Evolutionary conservation across 1,140 invertebrate genomes (phyloP).

Genomic region (Drosophila neocordata): DNA sequence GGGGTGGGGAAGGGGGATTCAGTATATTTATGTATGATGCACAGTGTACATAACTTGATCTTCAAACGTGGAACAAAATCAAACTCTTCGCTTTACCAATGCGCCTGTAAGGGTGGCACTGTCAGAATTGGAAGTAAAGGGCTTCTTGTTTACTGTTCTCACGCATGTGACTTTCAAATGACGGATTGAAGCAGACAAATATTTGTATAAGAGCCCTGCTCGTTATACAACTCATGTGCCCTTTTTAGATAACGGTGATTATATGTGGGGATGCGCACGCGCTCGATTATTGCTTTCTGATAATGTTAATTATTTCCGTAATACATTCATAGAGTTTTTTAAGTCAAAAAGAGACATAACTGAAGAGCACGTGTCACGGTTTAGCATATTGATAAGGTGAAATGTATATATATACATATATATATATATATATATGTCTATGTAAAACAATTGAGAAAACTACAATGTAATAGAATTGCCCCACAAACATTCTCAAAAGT

Average conservation of each 20-base stretch:
- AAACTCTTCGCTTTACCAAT: conserved; percentile 37
- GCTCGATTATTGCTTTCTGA: conserved; percentile 60
- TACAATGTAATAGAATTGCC: neutral
- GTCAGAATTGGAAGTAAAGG: conserved; percentile 12
- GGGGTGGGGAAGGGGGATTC: too few species aligned
- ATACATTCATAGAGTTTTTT: conserved; percentile 75
- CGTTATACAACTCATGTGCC: conserved; percentile 43
- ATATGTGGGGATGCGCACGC: conserved; percentile 32
- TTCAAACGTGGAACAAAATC: conserved; percentile 58
- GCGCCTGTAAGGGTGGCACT: neutral
- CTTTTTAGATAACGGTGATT: conserved; percentile 78
- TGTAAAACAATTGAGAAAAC: neutral
- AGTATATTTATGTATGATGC: conserved; percentile 1
- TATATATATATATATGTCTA: conserved; percentile 11
- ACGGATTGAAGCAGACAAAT: conserved; percentile 82
- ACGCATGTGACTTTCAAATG: conserved; percentile 83
- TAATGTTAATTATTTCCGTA: conserved; percentile 77
- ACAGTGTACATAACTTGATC: conserved; percentile 23
- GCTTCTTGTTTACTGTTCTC: conserved; percentile 80
- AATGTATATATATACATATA: conserved; percentile 19
- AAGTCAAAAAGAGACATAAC: conserved; percentile 54
- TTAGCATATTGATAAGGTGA: conserved; percentile 64
- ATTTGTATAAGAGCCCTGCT: conserved; percentile 69
- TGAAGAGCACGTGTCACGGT: conserved; percentile 62
- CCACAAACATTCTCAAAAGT: too few species aligned